Evolutionary conservation across 2,888 invertebrate genomes (phyloP), one percentile per base, ranked within the genome.

Genomic region (Gryllus longicercus): DNA sequence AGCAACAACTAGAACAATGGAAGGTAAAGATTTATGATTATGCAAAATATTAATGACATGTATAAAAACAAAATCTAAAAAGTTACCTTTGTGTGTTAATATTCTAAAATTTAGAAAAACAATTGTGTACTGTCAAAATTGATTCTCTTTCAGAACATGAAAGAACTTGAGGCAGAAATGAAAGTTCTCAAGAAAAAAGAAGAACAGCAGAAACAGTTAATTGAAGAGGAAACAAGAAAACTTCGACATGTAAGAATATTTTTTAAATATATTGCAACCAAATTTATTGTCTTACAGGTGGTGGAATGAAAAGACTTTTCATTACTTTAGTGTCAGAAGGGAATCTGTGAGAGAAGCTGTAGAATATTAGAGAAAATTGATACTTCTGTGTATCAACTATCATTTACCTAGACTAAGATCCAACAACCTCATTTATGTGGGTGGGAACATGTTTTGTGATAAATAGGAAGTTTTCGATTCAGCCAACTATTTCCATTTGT

Each of bases 1-100:
- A 76, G 16, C 81, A 83, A 49, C 25, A 77, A 75, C 78, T 83
- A n/a, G 76, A 78, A 38, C 81, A 81, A 78, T 83, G 83, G 83
- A 83, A 82, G 79, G 82, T 82, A 76, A 75, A 49, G 18, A 18
- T 75, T 79, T 63, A 23, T 78, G 2, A 75, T n/a, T 51, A 3
- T 11, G 16, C 63, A 63, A 63, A 18, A 14, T 63, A 63, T 14
- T 8, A 18, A n/a, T 63, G 63, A 5, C 63, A 3, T 5, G 12
- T 18, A 18, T 18, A 18, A 38, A 38, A 38, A 38, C 63, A 63
- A 63, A 63, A 63, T 63, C 3, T 63, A 4, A 38, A 38, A 38
- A 38, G 5, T 38, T 4, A 5, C 5, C 5, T 4, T 38, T 5
- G 38, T 38, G 8, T 38, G 38, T 38, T 38, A 38, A 38, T 38